phyloP scores from a whole-genome alignment of 92 coral and sea anemone species.

The Montipora capitata region DNA sequence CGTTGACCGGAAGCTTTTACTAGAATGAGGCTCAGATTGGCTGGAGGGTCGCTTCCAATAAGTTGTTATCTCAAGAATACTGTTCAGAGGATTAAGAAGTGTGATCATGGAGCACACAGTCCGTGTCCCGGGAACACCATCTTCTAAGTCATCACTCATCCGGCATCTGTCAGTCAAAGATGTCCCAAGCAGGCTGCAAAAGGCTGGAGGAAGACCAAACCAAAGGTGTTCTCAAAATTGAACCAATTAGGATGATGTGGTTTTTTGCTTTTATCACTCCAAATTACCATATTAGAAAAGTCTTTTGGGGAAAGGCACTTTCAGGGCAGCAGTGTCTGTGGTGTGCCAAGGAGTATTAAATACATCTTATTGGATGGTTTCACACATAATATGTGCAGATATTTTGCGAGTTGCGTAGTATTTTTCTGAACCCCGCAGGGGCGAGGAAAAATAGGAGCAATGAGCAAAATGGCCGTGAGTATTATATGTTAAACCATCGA shows the following conservation, averaged over 20 bases:
- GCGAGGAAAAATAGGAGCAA: too few species aligned
- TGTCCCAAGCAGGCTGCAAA: constrained; percentile 77
- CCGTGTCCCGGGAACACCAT: constrained; percentile 72
- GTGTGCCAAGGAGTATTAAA: too few species aligned
- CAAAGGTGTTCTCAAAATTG: neutral
- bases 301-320: too few species aligned
- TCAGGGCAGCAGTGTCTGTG: too few species aligned
- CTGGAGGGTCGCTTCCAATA: constrained; percentile 72
- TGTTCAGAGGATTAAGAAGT: constrained; percentile 73
- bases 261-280: too few species aligned
- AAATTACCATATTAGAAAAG: too few species aligned
- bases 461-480: too few species aligned
- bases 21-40: constrained; percentile 51
- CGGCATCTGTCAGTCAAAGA: constrained; percentile 83
- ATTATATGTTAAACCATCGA: too few species aligned
- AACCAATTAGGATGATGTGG: neutral
- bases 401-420: too few species aligned
- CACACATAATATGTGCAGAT: too few species aligned
- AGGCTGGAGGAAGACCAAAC: constrained; percentile 54
- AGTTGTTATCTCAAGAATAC: constrained; percentile 78
- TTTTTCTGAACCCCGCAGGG: too few species aligned
- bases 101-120: constrained; percentile 58
- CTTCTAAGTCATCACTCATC: constrained; percentile 54
- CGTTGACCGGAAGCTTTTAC: constrained; percentile 28
- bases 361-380: too few species aligned